Evolutionary conservation across 2,113 vertebrate genomes (phyloP).

Genomic region (Pangasianodon hypophthalmus): DNA sequence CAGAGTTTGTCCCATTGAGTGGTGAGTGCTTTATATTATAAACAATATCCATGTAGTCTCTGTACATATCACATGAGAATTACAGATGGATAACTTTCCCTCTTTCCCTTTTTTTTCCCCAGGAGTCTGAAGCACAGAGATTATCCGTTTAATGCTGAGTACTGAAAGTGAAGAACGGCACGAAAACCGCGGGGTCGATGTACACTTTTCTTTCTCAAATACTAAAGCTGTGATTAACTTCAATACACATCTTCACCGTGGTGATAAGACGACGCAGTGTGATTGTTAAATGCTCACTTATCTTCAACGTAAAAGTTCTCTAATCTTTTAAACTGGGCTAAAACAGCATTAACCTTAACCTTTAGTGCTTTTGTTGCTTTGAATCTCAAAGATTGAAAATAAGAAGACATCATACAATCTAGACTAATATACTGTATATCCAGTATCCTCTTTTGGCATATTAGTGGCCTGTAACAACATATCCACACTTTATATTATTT

Average conservation of each 20-base stretch:
- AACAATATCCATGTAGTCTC: background rate
- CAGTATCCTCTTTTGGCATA: too few species aligned
- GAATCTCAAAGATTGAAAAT: background rate
- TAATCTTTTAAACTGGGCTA: too few species aligned
- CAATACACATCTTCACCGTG: too few species aligned
- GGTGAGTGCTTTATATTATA: constrained; percentile 69
- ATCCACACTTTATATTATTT: too few species aligned
- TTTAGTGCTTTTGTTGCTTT: background rate
- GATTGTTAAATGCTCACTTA: too few species aligned
- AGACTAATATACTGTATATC: background rate
- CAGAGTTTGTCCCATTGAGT: constrained; percentile 78
- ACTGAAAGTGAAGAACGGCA: constrained; percentile 51
- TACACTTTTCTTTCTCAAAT: background rate
- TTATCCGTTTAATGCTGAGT: constrained; percentile 68
- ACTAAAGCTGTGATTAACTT: background rate
- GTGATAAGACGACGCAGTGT: too few species aligned
- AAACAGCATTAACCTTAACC: too few species aligned
- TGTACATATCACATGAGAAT: background rate
- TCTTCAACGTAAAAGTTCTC: too few species aligned
- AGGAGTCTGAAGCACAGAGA: constrained; percentile 70
- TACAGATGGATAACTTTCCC: background rate
- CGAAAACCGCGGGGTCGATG: background rate
- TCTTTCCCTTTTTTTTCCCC: background rate
- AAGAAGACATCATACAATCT: too few species aligned
- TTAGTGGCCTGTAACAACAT: too few species aligned